Evolutionary conservation across 2,113 vertebrate genomes (phyloP).

Genomic region (Manacus vitellinus): DNA sequence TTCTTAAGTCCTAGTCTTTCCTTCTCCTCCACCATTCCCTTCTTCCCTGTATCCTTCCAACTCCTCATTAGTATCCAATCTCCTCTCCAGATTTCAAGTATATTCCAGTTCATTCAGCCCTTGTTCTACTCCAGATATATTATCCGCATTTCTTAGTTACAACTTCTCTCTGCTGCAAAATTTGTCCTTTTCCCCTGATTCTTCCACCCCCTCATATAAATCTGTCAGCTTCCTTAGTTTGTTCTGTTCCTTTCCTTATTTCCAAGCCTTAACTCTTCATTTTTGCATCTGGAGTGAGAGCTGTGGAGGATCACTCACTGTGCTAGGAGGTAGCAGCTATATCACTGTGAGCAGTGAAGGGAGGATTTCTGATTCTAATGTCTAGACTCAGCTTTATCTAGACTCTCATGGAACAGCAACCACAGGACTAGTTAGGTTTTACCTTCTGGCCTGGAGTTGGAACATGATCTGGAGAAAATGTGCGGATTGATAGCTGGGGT

Average conservation of each 20-base stretch:
- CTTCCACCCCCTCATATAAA: background rate
- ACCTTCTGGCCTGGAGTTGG: background rate
- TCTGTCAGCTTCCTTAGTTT: background rate
- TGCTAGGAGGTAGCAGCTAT: background rate
- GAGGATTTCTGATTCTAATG: background rate
- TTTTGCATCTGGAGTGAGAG: background rate
- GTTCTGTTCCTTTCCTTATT: background rate
- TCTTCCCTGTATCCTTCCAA: background rate
- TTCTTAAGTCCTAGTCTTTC: background rate
- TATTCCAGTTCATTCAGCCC: background rate
- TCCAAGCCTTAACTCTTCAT: background rate
- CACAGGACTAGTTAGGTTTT: background rate
- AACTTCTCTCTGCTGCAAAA: background rate
- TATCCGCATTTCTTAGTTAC: background rate
- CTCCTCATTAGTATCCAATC: background rate
- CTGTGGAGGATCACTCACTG: background rate
- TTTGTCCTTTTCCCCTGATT: slow-evolving; percentile 17
- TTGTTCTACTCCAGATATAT: background rate
- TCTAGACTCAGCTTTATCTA: background rate
- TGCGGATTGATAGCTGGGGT: background rate
- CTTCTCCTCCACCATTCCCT: background rate
- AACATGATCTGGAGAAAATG: background rate
- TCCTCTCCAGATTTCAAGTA: background rate
- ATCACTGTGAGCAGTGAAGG: background rate
- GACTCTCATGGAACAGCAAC: background rate